Conservation (phyloP, 1,140 invertebrate genomes). For the Pinna nobilis region DNA sequence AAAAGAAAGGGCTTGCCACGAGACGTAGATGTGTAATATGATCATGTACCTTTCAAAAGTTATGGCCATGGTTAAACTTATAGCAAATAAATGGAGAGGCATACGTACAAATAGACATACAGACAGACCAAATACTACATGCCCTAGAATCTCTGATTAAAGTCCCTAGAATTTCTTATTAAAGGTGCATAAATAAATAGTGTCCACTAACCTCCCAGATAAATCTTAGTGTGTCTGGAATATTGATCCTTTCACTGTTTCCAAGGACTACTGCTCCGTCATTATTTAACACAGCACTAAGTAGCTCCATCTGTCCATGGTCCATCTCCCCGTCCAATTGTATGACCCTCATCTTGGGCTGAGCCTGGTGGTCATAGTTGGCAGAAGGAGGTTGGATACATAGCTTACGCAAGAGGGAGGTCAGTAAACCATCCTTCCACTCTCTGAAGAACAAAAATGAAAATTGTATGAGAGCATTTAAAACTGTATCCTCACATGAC, state of each 20-base stretch:
- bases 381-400: conserved; percentile 59
- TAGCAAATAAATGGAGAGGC: too few relatives aligned
- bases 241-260: conserved; percentile 69
- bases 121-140: too few relatives aligned
- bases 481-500: conserved; percentile 3
- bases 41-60: too few relatives aligned
- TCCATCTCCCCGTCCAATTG: conserved; percentile 73
- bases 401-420: conserved; percentile 67
- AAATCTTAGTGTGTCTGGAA: conserved; percentile 66
- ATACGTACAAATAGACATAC: too few relatives aligned
- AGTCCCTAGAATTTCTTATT: not conserved
- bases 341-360: conserved; percentile 67
- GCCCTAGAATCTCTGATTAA: too few relatives aligned
- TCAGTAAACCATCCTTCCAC: conserved; percentile 71
- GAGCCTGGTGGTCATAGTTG: conserved; percentile 51
- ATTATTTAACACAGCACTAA: conserved; percentile 65
- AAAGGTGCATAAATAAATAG: not conserved
- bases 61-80: too few relatives aligned
- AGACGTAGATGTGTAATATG: too few relatives aligned
- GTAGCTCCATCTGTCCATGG: conserved; percentile 66
- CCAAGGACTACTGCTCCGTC: conserved; percentile 68
- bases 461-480: not conserved
- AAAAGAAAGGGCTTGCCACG: too few relatives aligned
- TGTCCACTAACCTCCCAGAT: conserved; percentile 69
- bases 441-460: conserved; percentile 57